A percentile compares a stretch with the other conserved stretches of the same genome.
Evolutionary conservation across 2,888 invertebrate species (phyloP).

Genomic region (Tridacna gigas): DNA sequence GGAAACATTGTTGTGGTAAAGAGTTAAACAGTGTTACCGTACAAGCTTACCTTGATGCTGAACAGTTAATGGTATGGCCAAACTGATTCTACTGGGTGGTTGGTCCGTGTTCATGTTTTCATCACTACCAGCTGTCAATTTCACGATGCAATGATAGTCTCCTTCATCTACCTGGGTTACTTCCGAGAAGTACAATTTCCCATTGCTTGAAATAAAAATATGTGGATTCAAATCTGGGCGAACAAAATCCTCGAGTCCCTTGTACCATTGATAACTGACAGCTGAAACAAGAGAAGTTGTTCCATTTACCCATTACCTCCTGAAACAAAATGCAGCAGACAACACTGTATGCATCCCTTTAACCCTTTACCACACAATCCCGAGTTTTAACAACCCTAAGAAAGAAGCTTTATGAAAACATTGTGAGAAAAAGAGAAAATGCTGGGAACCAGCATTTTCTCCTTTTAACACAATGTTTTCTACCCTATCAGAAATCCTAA

Average conservation of each 20-base stretch:
- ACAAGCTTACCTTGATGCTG: slow-evolving; percentile 70
- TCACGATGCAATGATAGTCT: slow-evolving; percentile 76
- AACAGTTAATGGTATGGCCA: slow-evolving; percentile 73
- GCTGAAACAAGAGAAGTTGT: slow-evolving; percentile 50
- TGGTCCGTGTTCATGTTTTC: slow-evolving; percentile 73
- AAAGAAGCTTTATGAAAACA: neutral
- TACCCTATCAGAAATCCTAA: too few species aligned
- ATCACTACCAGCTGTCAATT: slow-evolving; percentile 69
- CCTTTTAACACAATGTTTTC: neutral
- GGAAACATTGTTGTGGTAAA: too few species aligned
- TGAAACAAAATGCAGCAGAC: neutral
- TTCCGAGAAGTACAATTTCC: slow-evolving; percentile 97
- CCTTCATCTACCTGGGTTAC: slow-evolving; percentile 90
- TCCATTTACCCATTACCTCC: too few species aligned
- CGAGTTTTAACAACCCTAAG: too few species aligned
- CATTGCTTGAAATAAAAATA: slow-evolving; percentile 97
- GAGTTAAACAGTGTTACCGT: too few species aligned
- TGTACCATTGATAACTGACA: slow-evolving; percentile 92
- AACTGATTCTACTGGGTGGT: slow-evolving; percentile 74
- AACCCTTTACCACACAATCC: too few species aligned
- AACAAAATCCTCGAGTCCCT: slow-evolving; percentile 92
- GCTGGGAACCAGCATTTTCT: neutral
- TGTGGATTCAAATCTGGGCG: slow-evolving; percentile 93
- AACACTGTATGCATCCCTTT: too few species aligned
- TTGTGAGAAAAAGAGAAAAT: neutral